phyloP scores from a whole-genome alignment of 2,113 vertebrate species.

The Chamaea fasciata region DNA sequence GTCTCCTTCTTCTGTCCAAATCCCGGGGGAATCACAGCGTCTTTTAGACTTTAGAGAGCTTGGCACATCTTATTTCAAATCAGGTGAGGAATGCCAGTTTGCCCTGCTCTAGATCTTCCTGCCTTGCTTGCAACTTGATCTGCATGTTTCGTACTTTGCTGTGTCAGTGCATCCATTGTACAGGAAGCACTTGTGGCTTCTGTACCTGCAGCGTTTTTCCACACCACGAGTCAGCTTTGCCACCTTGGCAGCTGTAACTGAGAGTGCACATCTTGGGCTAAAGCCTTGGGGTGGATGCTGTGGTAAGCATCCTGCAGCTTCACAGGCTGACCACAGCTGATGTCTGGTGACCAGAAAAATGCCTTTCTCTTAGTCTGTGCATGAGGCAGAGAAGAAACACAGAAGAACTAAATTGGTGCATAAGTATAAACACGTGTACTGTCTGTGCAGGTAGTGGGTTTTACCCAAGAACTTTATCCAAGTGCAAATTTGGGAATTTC shows the following conservation, averaged over 20 bases:
- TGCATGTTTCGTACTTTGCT: not conserved
- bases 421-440: rapidly evolving
- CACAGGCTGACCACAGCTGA: not conserved
- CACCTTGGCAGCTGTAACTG: not conserved
- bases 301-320: not conserved
- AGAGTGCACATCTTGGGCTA: rapidly evolving
- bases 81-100: not conserved
- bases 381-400: not conserved
- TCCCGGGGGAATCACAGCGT: not conserved
- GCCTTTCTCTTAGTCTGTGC: not conserved
- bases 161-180: not conserved
- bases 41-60: not conserved
- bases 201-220: not conserved
- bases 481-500: not conserved
- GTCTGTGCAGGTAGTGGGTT: not conserved
- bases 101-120: not conserved
- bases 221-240: not conserved
- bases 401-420: not conserved
- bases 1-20: not conserved
- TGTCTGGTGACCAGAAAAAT: not conserved
- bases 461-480: not conserved
- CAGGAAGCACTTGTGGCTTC: not conserved
- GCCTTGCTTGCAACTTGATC: not conserved
- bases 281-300: not conserved
- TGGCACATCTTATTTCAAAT: not conserved